Evolutionary conservation across 2,113 vertebrate species (phyloP), one percentile per base, ranked within the genome.

Genomic region (Clarias gariepinus): DNA sequence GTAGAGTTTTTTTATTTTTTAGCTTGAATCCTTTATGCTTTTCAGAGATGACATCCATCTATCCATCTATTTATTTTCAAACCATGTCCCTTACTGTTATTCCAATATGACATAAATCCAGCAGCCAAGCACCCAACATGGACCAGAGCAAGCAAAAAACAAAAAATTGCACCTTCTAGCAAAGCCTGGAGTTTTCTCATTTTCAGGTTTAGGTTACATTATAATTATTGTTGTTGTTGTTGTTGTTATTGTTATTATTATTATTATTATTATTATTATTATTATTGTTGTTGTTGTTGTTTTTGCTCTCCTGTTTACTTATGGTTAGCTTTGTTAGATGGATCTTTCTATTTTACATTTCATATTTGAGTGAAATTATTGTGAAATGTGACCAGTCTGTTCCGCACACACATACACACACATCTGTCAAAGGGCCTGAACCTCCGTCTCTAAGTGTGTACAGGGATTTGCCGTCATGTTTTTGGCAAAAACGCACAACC

Each of bases 381-480:
- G 33, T 82, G 60, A 82, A 82, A 82, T 52, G 80, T 82, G 80
- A 82, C 80, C 36, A 82, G 36, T 66, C 60, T 82, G 80, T 64
- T 64, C 78, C 3, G 33, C 66, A 69, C 28, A 69, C n/a, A 69
- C 66, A 69, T 30, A 21, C 74, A 77, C 52, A 77, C 74, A 79
- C 76, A 79, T 79, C 55, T 80, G 78, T 80, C 55, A 80, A 41
- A 63, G 80, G 80, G 80, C 61, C 60, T 82, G 80, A 63, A 82
- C 80, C 80, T 63, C 80, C 33, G 13, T 82, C 80, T 82, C 16
- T 18, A 23, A 82, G 61, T 28, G 80, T 82, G 41, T 82, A 64
- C 78, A 80, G 80, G 80, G 80, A 82, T 82, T 82, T 82, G 80
- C 78, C 21, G 78, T 82, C 60, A 82, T 82, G 80, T 64, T 82